phyloP scores from a whole-genome alignment of 2,113 vertebrate genomes.

The Mugil cephalus region DNA sequence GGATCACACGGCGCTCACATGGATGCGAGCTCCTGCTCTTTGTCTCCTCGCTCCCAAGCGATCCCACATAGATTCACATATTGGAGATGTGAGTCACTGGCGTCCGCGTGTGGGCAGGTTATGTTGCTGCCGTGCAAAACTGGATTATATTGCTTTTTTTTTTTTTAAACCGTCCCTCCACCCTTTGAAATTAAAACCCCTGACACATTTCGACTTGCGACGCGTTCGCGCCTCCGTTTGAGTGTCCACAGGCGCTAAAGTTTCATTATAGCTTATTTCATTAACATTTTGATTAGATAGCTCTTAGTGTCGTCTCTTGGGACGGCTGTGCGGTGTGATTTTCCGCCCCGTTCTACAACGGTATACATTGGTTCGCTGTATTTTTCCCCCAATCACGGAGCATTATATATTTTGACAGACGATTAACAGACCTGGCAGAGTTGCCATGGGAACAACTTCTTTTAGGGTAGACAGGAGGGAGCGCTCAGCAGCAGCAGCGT shows the following conservation, averaged over 20 bases:
- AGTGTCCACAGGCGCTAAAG: constrained; percentile 32
- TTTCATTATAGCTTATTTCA: constrained; percentile 43
- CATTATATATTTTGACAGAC: constrained; percentile 58
- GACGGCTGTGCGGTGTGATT: constrained; percentile 44
- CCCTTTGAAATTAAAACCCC: constrained; percentile 30
- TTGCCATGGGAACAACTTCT: constrained; percentile 74
- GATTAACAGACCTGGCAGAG: constrained; percentile 55
- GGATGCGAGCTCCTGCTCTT: constrained; percentile 5
- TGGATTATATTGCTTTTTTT: constrained; percentile 58
- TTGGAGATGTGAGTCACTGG: constrained; percentile 41
- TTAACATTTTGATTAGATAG: constrained; percentile 51
- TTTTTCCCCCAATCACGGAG: constrained; percentile 27
- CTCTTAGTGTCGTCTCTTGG: constrained; percentile 12
- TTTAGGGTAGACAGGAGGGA: constrained; percentile 32
- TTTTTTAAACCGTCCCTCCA: constrained; percentile 22
- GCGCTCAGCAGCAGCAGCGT: constrained; percentile 22
- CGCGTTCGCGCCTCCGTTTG: neutral
- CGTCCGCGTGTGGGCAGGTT: constrained; percentile 54
- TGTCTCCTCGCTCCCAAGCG: constrained; percentile 1
- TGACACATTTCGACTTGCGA: constrained; percentile 32
- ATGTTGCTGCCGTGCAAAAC: constrained; percentile 52
- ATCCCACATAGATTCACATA: constrained; percentile 32
- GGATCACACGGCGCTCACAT: neutral
- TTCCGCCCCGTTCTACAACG: constrained; percentile 18
- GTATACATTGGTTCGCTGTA: constrained; percentile 41